Percentiles rank a stretch among this genome's conserved stretches.
Conservation (phyloP, 2,113 vertebrate genomes). For the Neoarius graeffei region DNA sequence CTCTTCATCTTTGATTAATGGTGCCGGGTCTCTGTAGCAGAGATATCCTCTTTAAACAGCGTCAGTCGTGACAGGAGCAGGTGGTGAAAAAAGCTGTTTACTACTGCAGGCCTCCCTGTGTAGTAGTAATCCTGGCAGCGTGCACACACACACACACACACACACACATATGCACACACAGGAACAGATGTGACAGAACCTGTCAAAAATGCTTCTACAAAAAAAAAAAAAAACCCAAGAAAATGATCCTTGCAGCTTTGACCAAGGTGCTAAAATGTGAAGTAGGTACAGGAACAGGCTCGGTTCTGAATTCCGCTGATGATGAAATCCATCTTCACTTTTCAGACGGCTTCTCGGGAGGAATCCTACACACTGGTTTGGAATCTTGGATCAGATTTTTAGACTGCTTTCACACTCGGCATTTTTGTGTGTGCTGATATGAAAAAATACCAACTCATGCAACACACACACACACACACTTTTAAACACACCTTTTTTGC, state of each 20-base stretch:
- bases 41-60: conserved; percentile 11
- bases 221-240: not conserved
- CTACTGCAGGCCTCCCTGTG: not conserved
- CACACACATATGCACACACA: not conserved
- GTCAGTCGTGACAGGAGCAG: conserved; percentile 13
- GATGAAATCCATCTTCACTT: conserved; percentile 13
- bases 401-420: not conserved
- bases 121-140: not conserved
- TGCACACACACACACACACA: not conserved
- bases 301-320: conserved; percentile 7
- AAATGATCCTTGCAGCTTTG: not conserved
- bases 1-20: not conserved
- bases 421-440: not conserved
- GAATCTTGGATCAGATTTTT: conserved; percentile 5
- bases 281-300: not conserved
- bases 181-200: not conserved
- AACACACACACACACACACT: not conserved
- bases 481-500: not conserved
- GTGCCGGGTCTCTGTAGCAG: not conserved
- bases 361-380: not conserved
- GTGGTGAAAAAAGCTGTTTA: conserved; percentile 27
- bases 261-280: not conserved
- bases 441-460: not conserved
- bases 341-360: conserved; percentile 1
- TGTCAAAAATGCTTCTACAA: not conserved